A percentile compares a stretch with the other conserved stretches of the same genome.
These are phyloP conservation scores for Pseudomyrmex gracilis DNA, from an alignment of 1,140 invertebrate genomes.

Conservation along the genomic window DNA sequence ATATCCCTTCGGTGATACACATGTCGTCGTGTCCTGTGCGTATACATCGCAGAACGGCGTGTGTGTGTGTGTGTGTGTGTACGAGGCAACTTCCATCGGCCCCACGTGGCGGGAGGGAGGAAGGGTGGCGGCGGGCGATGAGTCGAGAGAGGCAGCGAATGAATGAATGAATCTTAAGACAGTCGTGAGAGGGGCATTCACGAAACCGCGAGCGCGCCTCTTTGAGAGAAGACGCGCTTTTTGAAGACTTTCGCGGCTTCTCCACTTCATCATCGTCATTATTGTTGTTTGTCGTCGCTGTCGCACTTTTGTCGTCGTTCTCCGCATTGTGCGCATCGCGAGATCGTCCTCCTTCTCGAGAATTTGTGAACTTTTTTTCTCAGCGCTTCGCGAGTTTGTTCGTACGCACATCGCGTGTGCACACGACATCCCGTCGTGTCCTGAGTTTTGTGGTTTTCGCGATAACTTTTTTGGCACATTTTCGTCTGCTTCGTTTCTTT, in stretches of 20 bases:
- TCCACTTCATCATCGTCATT: background rate
- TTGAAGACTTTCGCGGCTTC: slow-evolving; percentile 6
- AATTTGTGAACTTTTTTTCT: background rate
- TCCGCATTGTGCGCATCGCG: background rate
- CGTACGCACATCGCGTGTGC: background rate
- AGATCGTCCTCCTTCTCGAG: background rate
- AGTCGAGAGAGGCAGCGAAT: slow-evolving; percentile 72
- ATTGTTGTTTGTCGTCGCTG: slow-evolving; percentile 8
- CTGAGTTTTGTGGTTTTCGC: background rate
- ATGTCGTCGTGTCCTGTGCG: background rate
- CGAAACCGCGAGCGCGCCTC: slow-evolving; percentile 75
- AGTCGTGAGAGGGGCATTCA: slow-evolving; percentile 80
- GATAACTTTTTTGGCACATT: background rate
- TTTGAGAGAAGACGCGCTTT: slow-evolving; percentile 49
- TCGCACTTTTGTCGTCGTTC: background rate
- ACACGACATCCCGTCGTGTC: background rate
- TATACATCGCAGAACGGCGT: background rate
- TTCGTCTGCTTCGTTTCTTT: background rate
- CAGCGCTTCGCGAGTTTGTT: background rate
- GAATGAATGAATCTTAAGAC: slow-evolving; percentile 85
- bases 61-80: slow-evolving; percentile 29
- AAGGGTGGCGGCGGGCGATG: slow-evolving; percentile 65
- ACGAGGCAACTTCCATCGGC: slow-evolving; percentile 58
- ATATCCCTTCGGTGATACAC: background rate
- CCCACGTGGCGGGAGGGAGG: slow-evolving; percentile 58